Conservation (phyloP, 2,113 vertebrate genomes). For the Saguinus midas region DNA sequence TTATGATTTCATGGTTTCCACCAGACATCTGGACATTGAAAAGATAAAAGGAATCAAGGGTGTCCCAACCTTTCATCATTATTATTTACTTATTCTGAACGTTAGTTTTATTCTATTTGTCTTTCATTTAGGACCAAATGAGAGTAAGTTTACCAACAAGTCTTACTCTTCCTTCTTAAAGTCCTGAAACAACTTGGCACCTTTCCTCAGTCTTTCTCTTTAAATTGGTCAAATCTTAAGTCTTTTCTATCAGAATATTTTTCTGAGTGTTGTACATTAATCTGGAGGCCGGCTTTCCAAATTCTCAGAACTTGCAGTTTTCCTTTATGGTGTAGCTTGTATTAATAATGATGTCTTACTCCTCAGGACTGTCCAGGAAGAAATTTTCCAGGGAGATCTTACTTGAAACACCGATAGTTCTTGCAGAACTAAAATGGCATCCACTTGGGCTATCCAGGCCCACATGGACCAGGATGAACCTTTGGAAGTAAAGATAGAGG, state of each 20-base stretch:
- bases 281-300: neutral
- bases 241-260: neutral
- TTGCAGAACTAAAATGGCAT: neutral
- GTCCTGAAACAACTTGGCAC: too few relatives aligned
- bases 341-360: neutral
- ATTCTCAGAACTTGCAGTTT: neutral
- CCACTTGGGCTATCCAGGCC: neutral
- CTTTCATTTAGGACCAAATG: neutral
- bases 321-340: neutral
- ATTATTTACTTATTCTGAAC: neutral
- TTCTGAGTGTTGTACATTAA: neutral
- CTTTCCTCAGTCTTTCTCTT: too few relatives aligned
- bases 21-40: neutral
- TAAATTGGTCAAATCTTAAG: neutral
- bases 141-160: neutral
- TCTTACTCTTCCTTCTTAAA: neutral
- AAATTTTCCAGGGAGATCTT: neutral
- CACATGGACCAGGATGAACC: neutral
- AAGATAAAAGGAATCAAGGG: neutral
- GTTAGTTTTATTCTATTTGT: neutral
- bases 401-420: neutral
- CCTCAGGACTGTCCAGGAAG: neutral
- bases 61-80: neutral
- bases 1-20: neutral
- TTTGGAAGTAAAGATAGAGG: conserved; percentile 40